Percentiles rank a stretch among this genome's conserved stretches.
Evolutionary conservation across 2,888 invertebrate species (phyloP).

Genomic region (Esperia sulphurella): DNA sequence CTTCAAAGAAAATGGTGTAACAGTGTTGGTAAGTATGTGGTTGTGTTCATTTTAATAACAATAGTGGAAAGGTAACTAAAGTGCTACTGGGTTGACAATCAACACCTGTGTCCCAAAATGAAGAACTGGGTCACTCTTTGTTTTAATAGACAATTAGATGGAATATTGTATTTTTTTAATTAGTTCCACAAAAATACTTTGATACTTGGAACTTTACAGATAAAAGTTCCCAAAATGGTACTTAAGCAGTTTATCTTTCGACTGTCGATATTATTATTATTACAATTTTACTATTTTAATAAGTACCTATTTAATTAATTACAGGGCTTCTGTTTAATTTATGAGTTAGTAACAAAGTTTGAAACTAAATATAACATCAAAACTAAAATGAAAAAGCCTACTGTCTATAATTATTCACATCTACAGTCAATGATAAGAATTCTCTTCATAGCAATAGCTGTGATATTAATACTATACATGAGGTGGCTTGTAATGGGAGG

Average conservation of each 20-base stretch:
- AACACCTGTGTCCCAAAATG: too few relatives aligned
- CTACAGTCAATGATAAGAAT: slow-evolving; percentile 65
- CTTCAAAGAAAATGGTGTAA: slow-evolving; percentile 97
- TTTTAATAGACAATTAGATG: too few relatives aligned
- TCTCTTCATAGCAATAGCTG: slow-evolving; percentile 62
- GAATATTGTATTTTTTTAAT: too few relatives aligned
- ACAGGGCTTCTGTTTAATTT: slow-evolving; percentile 82
- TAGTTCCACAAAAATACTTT: too few relatives aligned
- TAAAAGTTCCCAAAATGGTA: too few relatives aligned
- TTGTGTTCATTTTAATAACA: too few relatives aligned
- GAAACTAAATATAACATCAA: slow-evolving; percentile 20
- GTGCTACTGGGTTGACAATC: too few relatives aligned
- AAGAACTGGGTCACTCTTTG: too few relatives aligned
- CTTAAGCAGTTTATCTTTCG: too few relatives aligned
- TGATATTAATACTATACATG: slow-evolving; percentile 77
- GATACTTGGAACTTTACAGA: too few relatives aligned
- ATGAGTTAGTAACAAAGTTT: slow-evolving; percentile 78
- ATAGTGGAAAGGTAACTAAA: too few relatives aligned
- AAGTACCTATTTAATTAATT: slow-evolving; percentile 19
- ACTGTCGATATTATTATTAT: too few relatives aligned
- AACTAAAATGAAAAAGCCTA: slow-evolving; percentile 7
- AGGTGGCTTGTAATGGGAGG: slow-evolving; percentile 91
- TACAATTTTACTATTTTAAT: neutral
- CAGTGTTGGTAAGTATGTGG: slow-evolving; percentile 85
- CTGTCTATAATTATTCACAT: slow-evolving; percentile 7